These are phyloP conservation scores for Gadopsis marmoratus DNA, from an alignment of 2,797 vertebrate genomes.

Conservation along the genomic window DNA sequence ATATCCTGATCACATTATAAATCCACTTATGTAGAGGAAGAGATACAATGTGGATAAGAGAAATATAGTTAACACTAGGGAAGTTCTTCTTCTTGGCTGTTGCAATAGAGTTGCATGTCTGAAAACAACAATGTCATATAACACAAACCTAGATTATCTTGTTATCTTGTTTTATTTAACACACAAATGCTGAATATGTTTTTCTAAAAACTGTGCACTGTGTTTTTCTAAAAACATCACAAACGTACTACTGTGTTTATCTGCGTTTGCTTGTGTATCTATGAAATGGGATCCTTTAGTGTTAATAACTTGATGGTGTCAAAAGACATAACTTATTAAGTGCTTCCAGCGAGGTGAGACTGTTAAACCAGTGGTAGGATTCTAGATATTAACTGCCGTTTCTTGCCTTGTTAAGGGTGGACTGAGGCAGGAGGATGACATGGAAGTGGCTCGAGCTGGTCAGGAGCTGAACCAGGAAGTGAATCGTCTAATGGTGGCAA, in stretches of 20 bases:
- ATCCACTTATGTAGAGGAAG: conserved; percentile 69
- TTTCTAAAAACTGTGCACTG: neutral
- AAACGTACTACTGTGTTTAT: neutral
- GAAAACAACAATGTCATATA: conserved; percentile 18
- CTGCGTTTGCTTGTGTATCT: neutral
- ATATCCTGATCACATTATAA: conserved; percentile 53
- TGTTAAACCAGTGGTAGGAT: too few species aligned
- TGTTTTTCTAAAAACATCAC: neutral
- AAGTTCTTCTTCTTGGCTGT: conserved; percentile 22
- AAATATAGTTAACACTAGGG: conserved; percentile 39
- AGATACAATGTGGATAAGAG: conserved; percentile 59
- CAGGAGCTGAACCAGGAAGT: conserved; percentile 94
- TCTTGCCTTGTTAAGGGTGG: conserved; percentile 82
- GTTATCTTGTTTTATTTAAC: neutral
- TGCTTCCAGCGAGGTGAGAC: too few species aligned
- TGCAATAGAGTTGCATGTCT: conserved; percentile 16
- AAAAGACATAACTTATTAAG: too few species aligned
- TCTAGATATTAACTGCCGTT: neutral
- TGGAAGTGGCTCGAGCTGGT: conserved; percentile 89
- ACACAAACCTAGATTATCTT: neutral
- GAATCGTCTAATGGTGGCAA: conserved; percentile 96
- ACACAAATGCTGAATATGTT: neutral
- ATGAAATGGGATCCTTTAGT: neutral
- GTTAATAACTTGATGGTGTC: neutral
- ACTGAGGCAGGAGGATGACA: conserved; percentile 85